Evolutionary conservation across 2,797 vertebrate genomes (phyloP).

Genomic region (Periophthalmus magnuspinnatus): DNA sequence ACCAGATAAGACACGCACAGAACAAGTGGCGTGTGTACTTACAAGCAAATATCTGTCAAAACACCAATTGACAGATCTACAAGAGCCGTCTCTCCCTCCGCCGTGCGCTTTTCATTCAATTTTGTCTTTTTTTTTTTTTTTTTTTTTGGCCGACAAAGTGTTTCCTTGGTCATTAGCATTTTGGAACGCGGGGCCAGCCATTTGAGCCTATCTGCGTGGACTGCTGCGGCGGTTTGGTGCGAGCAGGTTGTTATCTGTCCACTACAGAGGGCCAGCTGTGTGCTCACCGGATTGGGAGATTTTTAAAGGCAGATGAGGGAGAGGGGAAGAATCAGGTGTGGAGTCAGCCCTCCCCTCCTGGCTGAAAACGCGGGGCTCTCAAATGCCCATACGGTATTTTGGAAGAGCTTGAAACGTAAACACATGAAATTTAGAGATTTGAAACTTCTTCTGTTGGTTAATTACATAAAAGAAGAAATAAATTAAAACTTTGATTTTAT

Average conservation of each 20-base stretch:
- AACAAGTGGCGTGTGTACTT: conserved; percentile 99
- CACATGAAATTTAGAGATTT: no score
- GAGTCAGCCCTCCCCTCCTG: no score
- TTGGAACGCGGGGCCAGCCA: conserved; percentile 97
- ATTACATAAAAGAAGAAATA: no score
- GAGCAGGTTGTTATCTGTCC: conserved; percentile 96
- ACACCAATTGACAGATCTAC: conserved; percentile 99
- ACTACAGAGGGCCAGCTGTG: conserved; percentile 99
- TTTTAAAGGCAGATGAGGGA: conserved; percentile 98
- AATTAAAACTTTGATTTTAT: no score
- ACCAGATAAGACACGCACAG: conserved; percentile 93
- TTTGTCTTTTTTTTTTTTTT: conserved; percentile 22
- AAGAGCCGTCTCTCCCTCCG: conserved; percentile 83
- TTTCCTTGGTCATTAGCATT: conserved; percentile 99
- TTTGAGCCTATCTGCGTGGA: conserved; percentile 99
- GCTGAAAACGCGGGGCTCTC: no score
- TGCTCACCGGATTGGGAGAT: conserved; percentile 99
- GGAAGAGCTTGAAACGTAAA: no score
- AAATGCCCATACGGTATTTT: no score
- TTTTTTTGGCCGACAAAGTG: conserved; percentile 94
- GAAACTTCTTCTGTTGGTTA: no score
- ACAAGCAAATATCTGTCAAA: conserved; percentile 99
- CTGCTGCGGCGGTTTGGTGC: conserved; percentile 94
- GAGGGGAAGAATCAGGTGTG: no score
- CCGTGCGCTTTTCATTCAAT: conserved; percentile 18